Base-by-base conservation (phyloP, 53 echinoderm and acorn worm genomes). In the Holothuria scabra region DNA sequence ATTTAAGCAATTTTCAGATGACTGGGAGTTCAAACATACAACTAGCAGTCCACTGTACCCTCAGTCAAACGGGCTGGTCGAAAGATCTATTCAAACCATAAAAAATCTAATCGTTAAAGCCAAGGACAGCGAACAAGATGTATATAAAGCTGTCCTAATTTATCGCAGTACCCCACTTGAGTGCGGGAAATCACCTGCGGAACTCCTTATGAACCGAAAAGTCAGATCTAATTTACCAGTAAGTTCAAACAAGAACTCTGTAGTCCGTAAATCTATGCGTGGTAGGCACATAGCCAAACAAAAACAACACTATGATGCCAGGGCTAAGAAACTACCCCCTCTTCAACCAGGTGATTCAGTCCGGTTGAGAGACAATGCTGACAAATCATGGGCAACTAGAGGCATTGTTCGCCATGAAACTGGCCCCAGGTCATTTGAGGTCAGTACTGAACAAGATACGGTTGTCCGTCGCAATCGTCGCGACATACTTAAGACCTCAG, bases 161-260 rank as follows among this genome's bases (percentile, higher is more conserved):
- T 91, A 88, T 52, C 34, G 88, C 19, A 79, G 55, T 41, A 76
- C 91, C 37, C 91, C 88, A 41, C 80, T 88, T 3, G 88, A 87
- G 29, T 76, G 83, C 59, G 78, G 87, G 4, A 90, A 83, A 72
- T 14, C n/a, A n/a, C n/a, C n/a, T n/a, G n/a, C n/a, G n/a, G n/a
- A n/a, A n/a, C n/a, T n/a, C n/a, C n/a, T n/a, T n/a, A n/a, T n/a
- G n/a, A n/a, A n/a, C n/a, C n/a, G n/a, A n/a, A n/a, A n/a, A n/a
- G n/a, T n/a, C n/a, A 55, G 74, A 56, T 46, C 84, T 26, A 84
- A 84, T 24, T 49, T 89, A 32, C 85, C 91, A 3, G 46, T 21
- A 22, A 1, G n/a, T n/a, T n/a, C n/a, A n/a, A n/a, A n/a, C n/a
- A 0, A 28, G 28, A 28, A 5, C 2, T 16, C 10, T 1, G 1